Percentiles rank a stretch among this genome's conserved stretches.
phyloP scores from a whole-genome alignment of 2,797 vertebrate genomes.

The Mormyrus hasselquistii region DNA sequence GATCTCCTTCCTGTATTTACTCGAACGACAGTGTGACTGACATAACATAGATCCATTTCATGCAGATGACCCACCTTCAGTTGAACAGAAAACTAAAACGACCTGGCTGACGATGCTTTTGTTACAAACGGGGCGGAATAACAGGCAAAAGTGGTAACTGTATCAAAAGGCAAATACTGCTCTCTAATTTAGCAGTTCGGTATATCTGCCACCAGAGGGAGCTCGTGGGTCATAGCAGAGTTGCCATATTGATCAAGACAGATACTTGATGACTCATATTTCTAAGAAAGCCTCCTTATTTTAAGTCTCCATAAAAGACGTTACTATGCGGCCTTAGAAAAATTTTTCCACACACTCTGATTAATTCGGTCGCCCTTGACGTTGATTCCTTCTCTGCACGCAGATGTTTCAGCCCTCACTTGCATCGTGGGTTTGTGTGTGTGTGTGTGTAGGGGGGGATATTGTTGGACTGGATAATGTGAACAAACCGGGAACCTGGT shows the following conservation, averaged over 20 bases:
- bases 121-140: not conserved
- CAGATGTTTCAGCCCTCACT: slow-evolving; percentile 46
- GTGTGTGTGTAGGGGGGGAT: slow-evolving; percentile 39
- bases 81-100: not conserved
- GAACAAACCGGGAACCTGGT: slow-evolving; percentile 47
- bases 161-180: not conserved
- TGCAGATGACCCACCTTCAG: not conserved
- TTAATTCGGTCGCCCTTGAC: slow-evolving; percentile 43
- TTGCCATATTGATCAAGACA: slow-evolving; percentile 25
- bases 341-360: slow-evolving; percentile 26
- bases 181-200: not conserved
- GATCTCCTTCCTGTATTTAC: not conserved
- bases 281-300: slow-evolving; percentile 40
- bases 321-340: slow-evolving; percentile 49
- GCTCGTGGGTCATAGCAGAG: slow-evolving; percentile 39
- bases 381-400: slow-evolving; percentile 36
- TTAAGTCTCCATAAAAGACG: slow-evolving; percentile 35
- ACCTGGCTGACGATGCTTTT: not conserved
- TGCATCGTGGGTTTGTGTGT: slow-evolving; percentile 32
- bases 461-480: slow-evolving; percentile 56
- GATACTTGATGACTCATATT: slow-evolving; percentile 39
- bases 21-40: not conserved
- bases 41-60: not conserved
- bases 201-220: slow-evolving; percentile 54
- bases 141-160: not conserved